A percentile compares a stretch with the other conserved stretches of the same genome.
These are phyloP conservation scores for Orchestes rusci DNA, from an alignment of 2,888 invertebrate species.

Conservation along the genomic window DNA sequence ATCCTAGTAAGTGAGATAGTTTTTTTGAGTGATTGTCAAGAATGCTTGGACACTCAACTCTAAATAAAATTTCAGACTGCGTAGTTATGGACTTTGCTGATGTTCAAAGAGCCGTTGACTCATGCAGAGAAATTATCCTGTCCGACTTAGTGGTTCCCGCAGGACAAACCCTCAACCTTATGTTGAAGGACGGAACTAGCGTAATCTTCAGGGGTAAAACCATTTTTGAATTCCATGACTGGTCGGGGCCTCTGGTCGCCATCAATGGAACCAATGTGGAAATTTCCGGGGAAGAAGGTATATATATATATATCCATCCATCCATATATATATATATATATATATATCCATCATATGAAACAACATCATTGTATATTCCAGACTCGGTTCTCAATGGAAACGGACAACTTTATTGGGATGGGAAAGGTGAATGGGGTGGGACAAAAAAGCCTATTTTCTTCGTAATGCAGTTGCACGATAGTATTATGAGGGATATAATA, in stretches of 20 bases:
- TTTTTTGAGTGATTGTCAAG: too few species aligned
- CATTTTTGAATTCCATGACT: conserved; percentile 1
- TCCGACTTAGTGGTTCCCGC: conserved; percentile 4
- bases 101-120: conserved; percentile 1
- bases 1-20: too few species aligned
- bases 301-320: too few species aligned
- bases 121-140: conserved; percentile 2
- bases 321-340: too few species aligned
- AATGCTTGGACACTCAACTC: too few species aligned
- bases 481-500: conserved; percentile 20
- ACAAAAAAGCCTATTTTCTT: conserved; percentile 26
- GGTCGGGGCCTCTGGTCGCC: conserved; percentile 1
- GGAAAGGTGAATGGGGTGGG: conserved; percentile 23
- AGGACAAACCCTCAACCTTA: conserved; percentile 6
- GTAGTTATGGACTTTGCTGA: conserved; percentile 2
- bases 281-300: conserved; percentile 1
- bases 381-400: conserved; percentile 25
- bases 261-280: conserved; percentile 6
- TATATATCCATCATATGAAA: not conserved
- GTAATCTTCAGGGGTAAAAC: conserved; percentile 3
- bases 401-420: conserved; percentile 28
- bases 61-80: too few species aligned
- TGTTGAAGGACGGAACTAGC: not conserved
- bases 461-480: conserved; percentile 17
- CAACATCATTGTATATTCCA: conserved; percentile 5